These are phyloP conservation scores for Atlantisia rogersi DNA, from an alignment of 2,113 vertebrate genomes.

Conservation along the genomic window DNA sequence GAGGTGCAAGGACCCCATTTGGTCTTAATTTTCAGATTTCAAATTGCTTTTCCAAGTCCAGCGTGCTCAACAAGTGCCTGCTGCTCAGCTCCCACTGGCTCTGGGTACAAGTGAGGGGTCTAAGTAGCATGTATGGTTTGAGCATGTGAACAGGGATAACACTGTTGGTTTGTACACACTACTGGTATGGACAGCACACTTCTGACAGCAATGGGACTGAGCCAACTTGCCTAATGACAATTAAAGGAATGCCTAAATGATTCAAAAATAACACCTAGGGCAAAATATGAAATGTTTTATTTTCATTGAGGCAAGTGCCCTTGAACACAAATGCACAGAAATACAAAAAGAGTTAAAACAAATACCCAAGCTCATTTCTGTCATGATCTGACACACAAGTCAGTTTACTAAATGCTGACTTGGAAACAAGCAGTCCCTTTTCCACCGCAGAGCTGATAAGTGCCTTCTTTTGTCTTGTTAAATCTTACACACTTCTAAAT, in stretches of 20 bases:
- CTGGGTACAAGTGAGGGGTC: neutral
- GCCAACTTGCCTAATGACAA: neutral
- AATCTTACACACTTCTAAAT: neutral
- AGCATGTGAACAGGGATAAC: neutral
- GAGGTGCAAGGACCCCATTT: neutral
- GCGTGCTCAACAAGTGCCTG: neutral
- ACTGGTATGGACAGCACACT: neutral
- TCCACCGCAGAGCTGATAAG: neutral
- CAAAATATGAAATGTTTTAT: neutral
- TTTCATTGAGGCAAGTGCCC: neutral
- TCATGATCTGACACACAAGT: neutral
- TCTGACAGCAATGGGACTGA: neutral
- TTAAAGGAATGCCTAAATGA: neutral
- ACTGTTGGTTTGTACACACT: neutral
- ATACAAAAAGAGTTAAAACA: neutral
- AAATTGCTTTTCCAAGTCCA: neutral
- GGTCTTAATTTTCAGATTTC: neutral
- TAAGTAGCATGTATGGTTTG: fast-evolving
- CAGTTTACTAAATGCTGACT: neutral
- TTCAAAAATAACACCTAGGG: neutral
- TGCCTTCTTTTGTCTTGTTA: neutral
- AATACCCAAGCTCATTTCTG: neutral
- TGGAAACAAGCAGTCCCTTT: neutral
- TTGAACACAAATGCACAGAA: neutral
- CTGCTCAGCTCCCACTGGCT: neutral